A percentile compares a stretch with the other conserved stretches of the same genome.
Conservation (phyloP, 2,888 invertebrate genomes). For the Trissolcus brochymenae region DNA sequence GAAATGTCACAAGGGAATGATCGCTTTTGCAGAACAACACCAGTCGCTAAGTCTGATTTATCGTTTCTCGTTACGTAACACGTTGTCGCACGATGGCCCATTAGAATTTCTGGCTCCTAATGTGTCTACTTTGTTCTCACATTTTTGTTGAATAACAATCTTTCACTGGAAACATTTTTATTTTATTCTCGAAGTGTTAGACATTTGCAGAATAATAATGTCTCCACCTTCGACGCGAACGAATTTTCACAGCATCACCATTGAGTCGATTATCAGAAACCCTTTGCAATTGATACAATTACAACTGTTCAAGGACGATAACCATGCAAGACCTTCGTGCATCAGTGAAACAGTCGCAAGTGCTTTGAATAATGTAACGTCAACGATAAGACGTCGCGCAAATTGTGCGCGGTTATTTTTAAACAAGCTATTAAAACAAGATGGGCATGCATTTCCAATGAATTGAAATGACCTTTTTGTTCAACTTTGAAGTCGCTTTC, state of each 20-base stretch:
- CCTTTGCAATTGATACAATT: slow-evolving; percentile 41
- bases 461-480: slow-evolving; percentile 50
- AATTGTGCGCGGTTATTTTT: slow-evolving; percentile 46
- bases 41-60: slow-evolving; percentile 49
- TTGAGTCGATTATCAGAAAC: slow-evolving; percentile 42
- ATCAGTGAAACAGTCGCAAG: slow-evolving; percentile 47
- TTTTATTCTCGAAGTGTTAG: no score
- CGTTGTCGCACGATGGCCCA: slow-evolving; percentile 33
- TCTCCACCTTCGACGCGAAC: neutral
- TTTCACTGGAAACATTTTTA: neutral
- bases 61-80: slow-evolving; percentile 44
- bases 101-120: slow-evolving; percentile 44
- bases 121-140: slow-evolving; percentile 2
- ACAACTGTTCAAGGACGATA: slow-evolving; percentile 51
- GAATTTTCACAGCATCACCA: slow-evolving; percentile 39
- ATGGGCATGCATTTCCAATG: slow-evolving; percentile 50
- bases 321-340: slow-evolving; percentile 45
- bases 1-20: slow-evolving; percentile 43
- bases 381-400: slow-evolving; percentile 44
- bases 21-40: slow-evolving; percentile 40
- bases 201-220: no score
- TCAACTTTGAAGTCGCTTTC: no score
- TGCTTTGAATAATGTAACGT: slow-evolving; percentile 46
- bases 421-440: slow-evolving; percentile 34
- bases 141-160: slow-evolving; percentile 9